Evolutionary conservation across 2,888 invertebrate species (phyloP), one percentile per base, ranked within the genome.

Genomic region (Ornithoptera alexandrae): DNA sequence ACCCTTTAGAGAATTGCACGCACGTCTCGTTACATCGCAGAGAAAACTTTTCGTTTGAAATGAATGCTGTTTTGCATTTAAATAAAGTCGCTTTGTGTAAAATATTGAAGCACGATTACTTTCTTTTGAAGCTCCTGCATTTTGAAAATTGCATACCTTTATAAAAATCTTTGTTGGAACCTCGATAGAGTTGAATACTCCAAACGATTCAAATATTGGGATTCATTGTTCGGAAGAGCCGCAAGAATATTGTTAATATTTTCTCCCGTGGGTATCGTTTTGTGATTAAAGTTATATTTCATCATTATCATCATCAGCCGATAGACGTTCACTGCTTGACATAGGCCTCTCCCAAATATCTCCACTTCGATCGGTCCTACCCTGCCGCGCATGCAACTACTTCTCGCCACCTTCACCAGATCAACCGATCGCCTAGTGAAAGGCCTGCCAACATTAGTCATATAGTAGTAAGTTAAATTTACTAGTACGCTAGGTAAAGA

Each of bases 31-130:
- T 62, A 62, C 56, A 62, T 57, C 42, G 46, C 10, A 68, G 62
- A 46, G 58, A 22, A 68, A 68, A 46, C n/a, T 24, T 67, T 67
- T 56, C 62, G 57, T 67, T 46, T 62, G 46, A 57, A 67, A 42
- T 57, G 62, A 62, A 30, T 46, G 20, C 56, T 62, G 67, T 17
- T 67, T 67, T 62, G 62, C 46, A 67, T 67, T 67, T 67, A 62
- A 67, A 67, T 67, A 67, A 67, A 67, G 46, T 65, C 42, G 58
- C 58, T 59, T 66, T 66, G 59, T 66, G 59, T 59, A 66, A 66
- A 66, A 66, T 60, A 60, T 66, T 66, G 60, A 66, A 66, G 65
- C 65, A 60, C 65, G 60, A 66, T 66, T 66, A 66, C 65, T 59
- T 66, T 66, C 65, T 60, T 66, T 66, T 60, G 59, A 30, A 66